Conservation (phyloP, 1,140 invertebrate species). For the Doryteuthis pealeii region DNA sequence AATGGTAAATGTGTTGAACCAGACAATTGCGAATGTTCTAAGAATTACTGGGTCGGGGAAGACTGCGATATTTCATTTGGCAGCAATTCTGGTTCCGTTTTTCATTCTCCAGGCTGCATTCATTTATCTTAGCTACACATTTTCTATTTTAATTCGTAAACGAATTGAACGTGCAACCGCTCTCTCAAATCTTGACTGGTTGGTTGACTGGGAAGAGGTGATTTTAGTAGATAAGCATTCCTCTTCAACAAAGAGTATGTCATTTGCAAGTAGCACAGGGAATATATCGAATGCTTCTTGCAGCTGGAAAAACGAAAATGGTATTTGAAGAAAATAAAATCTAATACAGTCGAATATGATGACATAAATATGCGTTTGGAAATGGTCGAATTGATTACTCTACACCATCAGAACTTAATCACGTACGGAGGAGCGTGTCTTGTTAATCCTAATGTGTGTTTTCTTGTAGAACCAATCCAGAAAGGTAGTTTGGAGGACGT, state of each 20-base stretch:
- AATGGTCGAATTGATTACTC: constrained; percentile 26
- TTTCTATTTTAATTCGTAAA: not conserved
- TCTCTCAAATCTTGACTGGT: not conserved
- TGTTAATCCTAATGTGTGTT: constrained; percentile 29
- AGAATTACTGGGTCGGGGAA: not conserved
- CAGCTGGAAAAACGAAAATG: too few species aligned
- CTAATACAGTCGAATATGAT: constrained; percentile 26
- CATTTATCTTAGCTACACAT: not conserved
- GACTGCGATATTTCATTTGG: not conserved
- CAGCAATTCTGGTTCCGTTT: not conserved
- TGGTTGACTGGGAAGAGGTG: not conserved
- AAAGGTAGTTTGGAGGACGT: constrained; percentile 69
- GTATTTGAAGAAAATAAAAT: not conserved
- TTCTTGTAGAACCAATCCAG: constrained; percentile 27
- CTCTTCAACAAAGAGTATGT: too few species aligned
- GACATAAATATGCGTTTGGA: constrained; percentile 25
- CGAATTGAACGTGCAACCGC: not conserved
- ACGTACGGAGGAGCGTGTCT: constrained; percentile 33
- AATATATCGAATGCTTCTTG: too few species aligned
- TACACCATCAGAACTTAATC: constrained; percentile 32
- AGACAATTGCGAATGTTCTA: not conserved
- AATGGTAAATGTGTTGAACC: not conserved
- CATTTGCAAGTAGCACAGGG: too few species aligned
- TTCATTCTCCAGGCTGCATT: not conserved
- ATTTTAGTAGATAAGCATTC: too few species aligned